Evolutionary conservation across 2,888 invertebrate species (phyloP), one percentile per base, ranked within the genome.

Genomic region (Lobophora halterata): DNA sequence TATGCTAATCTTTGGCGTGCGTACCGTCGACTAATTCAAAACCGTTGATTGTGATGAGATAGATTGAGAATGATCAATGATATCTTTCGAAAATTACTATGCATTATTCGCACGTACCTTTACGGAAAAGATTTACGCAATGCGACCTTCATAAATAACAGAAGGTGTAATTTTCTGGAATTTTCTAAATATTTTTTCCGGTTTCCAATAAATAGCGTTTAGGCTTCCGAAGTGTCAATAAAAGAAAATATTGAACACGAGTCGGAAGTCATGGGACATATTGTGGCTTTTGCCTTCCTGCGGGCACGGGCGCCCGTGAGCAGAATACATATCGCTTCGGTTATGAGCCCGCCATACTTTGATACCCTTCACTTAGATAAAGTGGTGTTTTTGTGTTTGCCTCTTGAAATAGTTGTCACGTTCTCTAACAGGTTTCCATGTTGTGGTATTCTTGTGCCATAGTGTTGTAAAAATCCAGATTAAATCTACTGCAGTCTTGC

Each of bases 251-350:
- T 76, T 67, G 70, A 68, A 71, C 70, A 73, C 56, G 64, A 73
- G 52, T 76, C 75, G 79, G 77, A 80, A 79, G 75, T 71, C 67
- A 60, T 62, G 62, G 67, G 72, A 69, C 77, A 79, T 72, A 70
- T 70, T 78, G 77, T 71, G 77, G 75, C 65, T 77, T 79, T 77
- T 73, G 78, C 79, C 75, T 79, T 79, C 82, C 78, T 71, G 65
- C 53, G 48, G 42, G 46, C 47, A 34, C n/a, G n/a, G n/a, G n/a
- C n/a, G n/a, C n/a, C 46, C 71, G 71, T 69, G 77, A 44, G 52
- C 58, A 59, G 82, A 78, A 83, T 82, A 76, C 65, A 65, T 61
- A 83, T 73, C 46, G 54, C 39, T 55, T 42, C 56, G 55, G 66
- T 66, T 71, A 70, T 64, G 57, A 65, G 49, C 53, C 62, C 62